Base-by-base conservation (phyloP, 2,888 invertebrate species). In the Melolontha melolontha region DNA sequence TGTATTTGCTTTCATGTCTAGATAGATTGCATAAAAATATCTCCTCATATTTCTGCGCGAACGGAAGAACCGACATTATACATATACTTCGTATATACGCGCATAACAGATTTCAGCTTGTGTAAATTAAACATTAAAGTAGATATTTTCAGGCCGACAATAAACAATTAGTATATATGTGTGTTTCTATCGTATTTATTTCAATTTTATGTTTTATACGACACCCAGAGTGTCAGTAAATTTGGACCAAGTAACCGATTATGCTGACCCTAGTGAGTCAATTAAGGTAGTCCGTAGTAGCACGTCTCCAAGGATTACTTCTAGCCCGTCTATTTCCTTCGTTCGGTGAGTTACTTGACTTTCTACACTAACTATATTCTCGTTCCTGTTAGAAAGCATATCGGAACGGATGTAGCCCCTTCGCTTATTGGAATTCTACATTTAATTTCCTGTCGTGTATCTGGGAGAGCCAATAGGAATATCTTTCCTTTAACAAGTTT, bases 241-340 rank as follows among this genome's bases (percentile, higher is more conserved):
- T 49, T 49, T 8, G 1, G 14, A 11, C 17, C 49, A 49, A 17
- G 49, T 16, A 22, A 22, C 49, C 49, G 16, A 49, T 17, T 49
- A 22, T 11, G 17, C 34, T 10, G 34, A 12, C 29, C 29, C 14
- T 54, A 16, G 54, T 54, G 54, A 54, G 54, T 22, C 34, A 54
- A 54, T 54, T 54, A 29, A 34, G 12, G 54, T 14, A 10, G 52
- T 11, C 34, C 14, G 54, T 29, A 0, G 50, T 16, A 12, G 54
- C 29, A 34, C 54, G 54, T 54, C 34, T 29, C 54, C 29, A 16
- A 54, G 34, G 54, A 54, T 54, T 54, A 54, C 22, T 54, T 54
- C 54, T 22, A n/a, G n/a, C 34, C 29, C 16, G 34, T 10, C 34
- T 34, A 34, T 34, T 34, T 34, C 34, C 34, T 34, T 34, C 34